Conservation (phyloP, 2,113 vertebrate genomes). For the Notiomystis cincta region DNA sequence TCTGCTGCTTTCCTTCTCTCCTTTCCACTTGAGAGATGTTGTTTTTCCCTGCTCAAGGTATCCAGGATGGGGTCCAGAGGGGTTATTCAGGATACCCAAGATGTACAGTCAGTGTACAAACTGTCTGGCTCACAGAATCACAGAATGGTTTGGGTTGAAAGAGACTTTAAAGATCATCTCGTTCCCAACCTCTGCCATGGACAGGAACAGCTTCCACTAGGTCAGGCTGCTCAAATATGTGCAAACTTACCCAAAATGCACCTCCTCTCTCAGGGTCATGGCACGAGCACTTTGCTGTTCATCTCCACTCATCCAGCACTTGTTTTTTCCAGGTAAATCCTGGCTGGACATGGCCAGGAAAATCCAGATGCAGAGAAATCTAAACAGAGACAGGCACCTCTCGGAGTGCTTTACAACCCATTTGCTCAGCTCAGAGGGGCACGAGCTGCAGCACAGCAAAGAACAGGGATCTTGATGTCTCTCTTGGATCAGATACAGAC, state of each 20-base stretch:
- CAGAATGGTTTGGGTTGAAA: neutral
- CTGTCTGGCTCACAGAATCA: neutral
- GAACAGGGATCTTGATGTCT: conserved; percentile 34
- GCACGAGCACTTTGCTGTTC: rapidly evolving
- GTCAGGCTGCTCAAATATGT: neutral
- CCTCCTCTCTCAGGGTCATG: neutral
- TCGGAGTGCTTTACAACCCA: neutral
- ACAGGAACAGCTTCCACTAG: neutral
- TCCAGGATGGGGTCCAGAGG: neutral
- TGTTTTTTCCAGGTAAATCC: neutral
- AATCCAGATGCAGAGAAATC: neutral
- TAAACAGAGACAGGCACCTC: neutral
- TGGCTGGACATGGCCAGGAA: rapidly evolving
- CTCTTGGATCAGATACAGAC: conserved; percentile 47
- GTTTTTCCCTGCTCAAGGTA: neutral
- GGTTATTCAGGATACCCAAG: neutral
- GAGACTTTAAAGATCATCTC: neutral
- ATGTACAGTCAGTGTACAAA: neutral
- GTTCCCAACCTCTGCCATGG: neutral
- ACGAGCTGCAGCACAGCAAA: neutral
- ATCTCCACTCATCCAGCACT: neutral
- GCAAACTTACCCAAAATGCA: neutral
- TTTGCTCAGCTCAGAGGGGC: neutral
- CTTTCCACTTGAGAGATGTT: neutral
- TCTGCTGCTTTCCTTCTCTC: neutral